phyloP scores from a whole-genome alignment of 2,888 invertebrate genomes.

The Rotaria magnacalcarata region DNA sequence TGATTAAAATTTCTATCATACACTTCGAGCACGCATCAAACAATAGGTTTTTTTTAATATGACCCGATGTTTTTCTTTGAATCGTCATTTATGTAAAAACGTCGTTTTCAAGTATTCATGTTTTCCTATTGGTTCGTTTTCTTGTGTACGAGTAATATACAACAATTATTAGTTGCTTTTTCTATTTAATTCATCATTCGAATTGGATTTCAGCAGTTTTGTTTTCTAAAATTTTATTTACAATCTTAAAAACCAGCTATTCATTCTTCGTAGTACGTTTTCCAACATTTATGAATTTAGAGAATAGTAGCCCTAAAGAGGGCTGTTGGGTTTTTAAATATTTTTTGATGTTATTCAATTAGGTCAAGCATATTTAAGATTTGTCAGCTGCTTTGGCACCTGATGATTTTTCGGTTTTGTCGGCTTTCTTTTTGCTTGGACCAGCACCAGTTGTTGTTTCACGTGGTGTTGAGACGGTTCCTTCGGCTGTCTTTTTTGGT shows the following conservation, averaged over 20 bases:
- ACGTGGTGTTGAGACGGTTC: slow-evolving; percentile 8
- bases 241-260: background rate
- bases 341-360: background rate
- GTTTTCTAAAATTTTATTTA: too few relatives aligned
- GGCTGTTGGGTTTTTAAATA: slow-evolving; percentile 24
- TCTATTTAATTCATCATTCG: too few relatives aligned
- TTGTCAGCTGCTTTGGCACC: background rate
- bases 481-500: slow-evolving; percentile 67
- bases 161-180: too few relatives aligned
- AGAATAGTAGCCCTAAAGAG: slow-evolving; percentile 5
- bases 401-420: background rate
- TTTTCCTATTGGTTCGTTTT: too few relatives aligned
- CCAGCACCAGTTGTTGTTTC: slow-evolving; percentile 18
- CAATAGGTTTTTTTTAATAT: too few relatives aligned
- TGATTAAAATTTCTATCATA: too few relatives aligned
- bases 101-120: too few relatives aligned
- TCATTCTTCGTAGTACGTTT: background rate
- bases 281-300: slow-evolving; percentile 10
- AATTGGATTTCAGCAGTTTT: too few relatives aligned
- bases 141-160: too few relatives aligned
- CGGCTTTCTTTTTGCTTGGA: slow-evolving; percentile 10
- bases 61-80: too few relatives aligned
- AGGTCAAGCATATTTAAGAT: slow-evolving; percentile 2
- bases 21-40: too few relatives aligned
- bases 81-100: too few relatives aligned